Evolutionary conservation across 1,140 invertebrate genomes (phyloP).

Genomic region (Uloborus diversus): DNA sequence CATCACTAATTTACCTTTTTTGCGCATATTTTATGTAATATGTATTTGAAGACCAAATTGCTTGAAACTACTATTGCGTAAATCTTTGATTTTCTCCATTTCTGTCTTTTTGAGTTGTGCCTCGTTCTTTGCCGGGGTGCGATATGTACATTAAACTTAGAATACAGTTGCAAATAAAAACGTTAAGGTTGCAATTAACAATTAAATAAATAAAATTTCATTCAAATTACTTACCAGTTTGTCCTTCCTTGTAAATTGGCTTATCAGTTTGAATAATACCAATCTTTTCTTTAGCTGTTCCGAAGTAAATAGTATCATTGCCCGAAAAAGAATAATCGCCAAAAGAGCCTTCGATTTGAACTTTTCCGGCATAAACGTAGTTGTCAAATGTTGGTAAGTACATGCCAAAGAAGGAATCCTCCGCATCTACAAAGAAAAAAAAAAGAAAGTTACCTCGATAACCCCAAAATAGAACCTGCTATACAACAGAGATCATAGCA

Average conservation of each 20-base stretch:
- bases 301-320: conserved; percentile 63
- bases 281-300: conserved; percentile 64
- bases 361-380: conserved; percentile 67
- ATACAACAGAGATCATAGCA: not conserved
- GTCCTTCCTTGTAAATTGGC: conserved; percentile 73
- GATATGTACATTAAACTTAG: too few relatives aligned
- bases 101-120: too few relatives aligned
- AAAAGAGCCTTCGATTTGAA: conserved; percentile 68
- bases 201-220: too few relatives aligned
- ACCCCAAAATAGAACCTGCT: not conserved
- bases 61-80: too few relatives aligned
- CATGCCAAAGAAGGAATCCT: conserved; percentile 64
- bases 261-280: conserved; percentile 68
- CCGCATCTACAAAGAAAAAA: conserved; percentile 58
- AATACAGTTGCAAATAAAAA: too few relatives aligned
- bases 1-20: too few relatives aligned
- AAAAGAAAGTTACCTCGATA: not conserved
- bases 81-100: too few relatives aligned
- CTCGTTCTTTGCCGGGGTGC: too few relatives aligned
- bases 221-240: conserved; percentile 66
- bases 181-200: too few relatives aligned
- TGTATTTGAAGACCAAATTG: too few relatives aligned
- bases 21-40: too few relatives aligned
- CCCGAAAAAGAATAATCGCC: conserved; percentile 68
- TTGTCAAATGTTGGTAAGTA: conserved; percentile 62